Base-by-base conservation (phyloP, 2,888 invertebrate genomes). In the Penaeus monodon region DNA sequence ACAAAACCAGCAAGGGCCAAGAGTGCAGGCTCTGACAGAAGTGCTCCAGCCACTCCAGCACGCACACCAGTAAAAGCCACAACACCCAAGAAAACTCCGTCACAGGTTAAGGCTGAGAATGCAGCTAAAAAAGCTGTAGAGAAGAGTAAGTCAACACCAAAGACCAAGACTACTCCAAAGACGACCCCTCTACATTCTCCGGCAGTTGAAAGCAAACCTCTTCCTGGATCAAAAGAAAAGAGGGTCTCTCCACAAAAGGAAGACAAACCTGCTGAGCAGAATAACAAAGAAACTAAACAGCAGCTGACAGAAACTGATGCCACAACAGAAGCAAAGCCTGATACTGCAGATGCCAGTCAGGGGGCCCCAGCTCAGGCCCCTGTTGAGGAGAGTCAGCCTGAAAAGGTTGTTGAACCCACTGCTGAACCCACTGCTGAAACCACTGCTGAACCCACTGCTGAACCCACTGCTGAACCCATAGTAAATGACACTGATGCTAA, bases 121-220 rank as follows among this genome's bases (percentile, higher is more conserved):
- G 86, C 88, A 73, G 86, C 88, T 24, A 88, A 88, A 66, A 89
- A 89, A 64, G 89, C 89, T 49, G 82, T 74, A 64, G 88, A 88
- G 49, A 84, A 86, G 22, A 88, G 86, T 57, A 88, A 84, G 66
- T 64, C 79, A 63, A 81, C 89, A 24, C 82, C 85, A 27, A 89
- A 85, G 49, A 68, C 74, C 24, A 86, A 84, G 65, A 38, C 76
- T 81, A 93, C 93, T 24, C 93, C 93, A 17, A 93, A 91, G 92
- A 94, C 92, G 92, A 93, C 94, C 88, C 93, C 94, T 68, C 92
- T 94, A 85, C 94, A 94, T 88, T 94, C 94, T 90, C 94, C 94
- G 2, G 93, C 93, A 14, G 91, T 92, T 33, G 94, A 94, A 89
- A 91, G 92, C 57, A 92, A 92, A 14, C 92, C 93, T 20, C 90